Evolutionary conservation across 2,888 invertebrate species (phyloP), one percentile per base, ranked within the genome.

Genomic region (Scrobipalpa costella): DNA sequence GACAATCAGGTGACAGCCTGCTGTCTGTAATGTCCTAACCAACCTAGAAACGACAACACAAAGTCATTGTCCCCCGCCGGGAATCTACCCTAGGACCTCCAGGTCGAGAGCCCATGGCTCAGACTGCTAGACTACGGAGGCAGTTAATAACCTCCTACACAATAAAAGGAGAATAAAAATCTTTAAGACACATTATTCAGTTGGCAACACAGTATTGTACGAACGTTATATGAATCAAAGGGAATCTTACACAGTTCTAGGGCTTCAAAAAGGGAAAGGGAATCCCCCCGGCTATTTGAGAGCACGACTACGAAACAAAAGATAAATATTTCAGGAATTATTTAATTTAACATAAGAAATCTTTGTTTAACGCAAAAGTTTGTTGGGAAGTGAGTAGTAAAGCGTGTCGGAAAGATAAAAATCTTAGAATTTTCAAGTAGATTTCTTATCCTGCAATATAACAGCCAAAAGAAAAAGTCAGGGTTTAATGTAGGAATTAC

Each of bases 181-280:
- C 40, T n/a, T 44, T n/a, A 15, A 44, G 44, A 1, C 44, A 15
- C 7, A 44, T 44, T 44, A 7, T 15, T n/a, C 3, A 44, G 44
- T 9, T 7, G 8, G 36, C 11, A 36, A 36, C 2, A 13, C 13
- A 13, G 40, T 40, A 40, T 11, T 27, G 13, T 40, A 40, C 40
- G 13, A 11, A 40, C 13, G 11, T 40, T 40, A 40, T 40, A 40
- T 3, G 15, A 44, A 15, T 44, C 44, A 44, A 44, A 44, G 44
- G n/a, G 15, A 44, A 44, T 44, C 40, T 40, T 40, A 40, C 7
- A 40, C 6, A 44, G 44, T n/a, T 7, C 15, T 27, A 27, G 27
- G 15, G 44, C 44, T 44, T 15, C 44, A 44, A 44, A 44, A 44
- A 44, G 44, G 44, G 9, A 44, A 40, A 44, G 44, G 44, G n/a